These are phyloP conservation scores for Oreonectes daqikongensis DNA, from an alignment of 2,797 vertebrate genomes.

Conservation along the genomic window DNA sequence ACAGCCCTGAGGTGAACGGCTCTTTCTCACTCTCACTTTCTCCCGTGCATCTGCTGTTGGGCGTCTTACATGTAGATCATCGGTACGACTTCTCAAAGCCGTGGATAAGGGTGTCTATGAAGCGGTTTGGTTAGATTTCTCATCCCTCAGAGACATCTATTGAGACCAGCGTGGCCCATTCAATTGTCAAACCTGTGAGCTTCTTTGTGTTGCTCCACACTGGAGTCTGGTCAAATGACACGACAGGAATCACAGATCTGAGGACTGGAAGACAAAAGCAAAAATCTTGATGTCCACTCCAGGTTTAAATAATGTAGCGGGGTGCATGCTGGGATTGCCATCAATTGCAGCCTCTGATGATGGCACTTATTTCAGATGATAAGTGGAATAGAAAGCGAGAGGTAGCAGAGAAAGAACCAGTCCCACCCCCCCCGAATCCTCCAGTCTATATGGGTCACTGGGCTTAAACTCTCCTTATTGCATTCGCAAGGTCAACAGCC, in stretches of 20 bases:
- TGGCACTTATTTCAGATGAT: slow-evolving; percentile 76
- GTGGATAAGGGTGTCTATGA: slow-evolving; percentile 36
- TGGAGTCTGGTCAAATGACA: slow-evolving; percentile 36
- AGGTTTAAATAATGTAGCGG: slow-evolving; percentile 76
- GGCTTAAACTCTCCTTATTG: slow-evolving; percentile 56
- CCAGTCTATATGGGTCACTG: slow-evolving; percentile 63
- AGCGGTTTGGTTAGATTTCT: slow-evolving; percentile 1
- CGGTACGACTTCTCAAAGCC: slow-evolving; percentile 46
- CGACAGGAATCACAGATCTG: slow-evolving; percentile 62
- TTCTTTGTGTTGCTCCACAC: slow-evolving; percentile 39
- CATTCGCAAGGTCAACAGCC: slow-evolving; percentile 68
- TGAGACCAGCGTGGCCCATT: background rate
- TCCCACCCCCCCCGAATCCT: slow-evolving; percentile 14
- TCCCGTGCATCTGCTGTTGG: slow-evolving; percentile 46
- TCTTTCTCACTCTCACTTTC: slow-evolving; percentile 27
- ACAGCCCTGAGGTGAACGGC: slow-evolving; percentile 70
- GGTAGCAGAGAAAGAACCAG: slow-evolving; percentile 61
- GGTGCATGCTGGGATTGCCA: slow-evolving; percentile 67
- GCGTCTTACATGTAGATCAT: slow-evolving; percentile 27
- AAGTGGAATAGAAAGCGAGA: slow-evolving; percentile 80
- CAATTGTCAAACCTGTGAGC: slow-evolving; percentile 11
- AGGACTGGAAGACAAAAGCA: slow-evolving; percentile 74
- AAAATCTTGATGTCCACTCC: slow-evolving; percentile 70
- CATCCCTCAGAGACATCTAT: slow-evolving; percentile 12
- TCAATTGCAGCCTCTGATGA: slow-evolving; percentile 80